Percentiles rank a stretch among this genome's conserved stretches.
Evolutionary conservation across 2,888 invertebrate genomes (phyloP).

Genomic region (Nomada hirtipes): DNA sequence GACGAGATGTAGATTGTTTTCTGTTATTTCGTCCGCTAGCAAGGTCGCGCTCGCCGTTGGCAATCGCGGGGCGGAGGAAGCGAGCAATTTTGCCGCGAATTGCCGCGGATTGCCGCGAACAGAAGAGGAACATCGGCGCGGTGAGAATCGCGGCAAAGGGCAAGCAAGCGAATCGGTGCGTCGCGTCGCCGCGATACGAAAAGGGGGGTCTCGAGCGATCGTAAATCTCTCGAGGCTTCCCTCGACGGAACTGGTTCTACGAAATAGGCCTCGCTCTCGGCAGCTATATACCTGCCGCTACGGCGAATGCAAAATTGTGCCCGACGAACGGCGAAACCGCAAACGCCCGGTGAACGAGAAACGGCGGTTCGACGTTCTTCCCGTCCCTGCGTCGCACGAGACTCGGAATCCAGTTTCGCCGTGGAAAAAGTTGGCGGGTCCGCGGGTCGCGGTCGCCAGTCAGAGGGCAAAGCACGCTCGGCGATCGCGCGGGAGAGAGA

Average conservation of each 20-base stretch:
- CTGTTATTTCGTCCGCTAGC: too few relatives aligned
- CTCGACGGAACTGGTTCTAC: constrained; percentile 82
- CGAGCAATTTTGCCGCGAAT: constrained; percentile 19
- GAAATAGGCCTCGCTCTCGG: constrained; percentile 79
- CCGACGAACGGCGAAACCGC: constrained; percentile 53
- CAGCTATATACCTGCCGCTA: constrained; percentile 75
- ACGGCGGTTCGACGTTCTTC: not conserved
- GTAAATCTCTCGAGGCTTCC: constrained; percentile 80
- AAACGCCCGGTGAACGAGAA: constrained; percentile 6
- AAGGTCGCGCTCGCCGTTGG: too few relatives aligned
- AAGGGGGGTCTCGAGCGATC: constrained; percentile 72
- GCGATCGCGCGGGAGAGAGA: constrained; percentile 49
- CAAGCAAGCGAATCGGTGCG: not conserved
- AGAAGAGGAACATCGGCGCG: constrained; percentile 33
- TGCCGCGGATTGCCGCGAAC: not conserved
- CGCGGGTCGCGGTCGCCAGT: not conserved
- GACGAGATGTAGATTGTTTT: too few relatives aligned
- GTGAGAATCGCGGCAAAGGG: constrained; percentile 3
- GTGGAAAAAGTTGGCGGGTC: too few relatives aligned
- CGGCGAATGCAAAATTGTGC: constrained; percentile 78
- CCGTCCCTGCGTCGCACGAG: not conserved
- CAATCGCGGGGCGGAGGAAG: not conserved
- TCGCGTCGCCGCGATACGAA: constrained; percentile 41
- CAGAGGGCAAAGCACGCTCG: constrained; percentile 75
- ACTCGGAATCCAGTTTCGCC: too few relatives aligned